phyloP scores from a whole-genome alignment of 2,888 invertebrate species.

The Hypomecis atomaria region DNA sequence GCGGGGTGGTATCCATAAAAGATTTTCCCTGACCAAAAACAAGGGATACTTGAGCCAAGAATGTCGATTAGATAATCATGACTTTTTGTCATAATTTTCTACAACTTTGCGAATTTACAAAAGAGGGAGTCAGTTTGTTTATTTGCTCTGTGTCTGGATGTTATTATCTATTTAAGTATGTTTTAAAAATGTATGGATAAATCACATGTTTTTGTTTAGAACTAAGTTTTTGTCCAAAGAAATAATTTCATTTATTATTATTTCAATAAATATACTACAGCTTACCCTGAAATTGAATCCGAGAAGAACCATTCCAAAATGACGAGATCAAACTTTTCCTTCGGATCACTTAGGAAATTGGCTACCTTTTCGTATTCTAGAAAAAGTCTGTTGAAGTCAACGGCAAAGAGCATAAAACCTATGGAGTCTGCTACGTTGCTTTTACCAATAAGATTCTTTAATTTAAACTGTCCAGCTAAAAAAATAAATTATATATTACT shows the following conservation, averaged over 20 bases:
- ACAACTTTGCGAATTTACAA: too few relatives aligned
- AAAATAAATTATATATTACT: conserved; percentile 34
- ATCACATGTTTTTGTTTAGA: too few relatives aligned
- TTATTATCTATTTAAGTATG: too few relatives aligned
- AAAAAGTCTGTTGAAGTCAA: conserved; percentile 49
- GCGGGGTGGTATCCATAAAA: too few relatives aligned
- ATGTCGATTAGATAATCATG: too few relatives aligned
- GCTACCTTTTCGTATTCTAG: conserved; percentile 50
- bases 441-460: conserved; percentile 59
- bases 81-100: too few relatives aligned
- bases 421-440: conserved; percentile 50
- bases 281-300: conserved; percentile 51
- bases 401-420: conserved; percentile 49
- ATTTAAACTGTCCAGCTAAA: conserved; percentile 56
- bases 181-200: too few relatives aligned
- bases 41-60: too few relatives aligned
- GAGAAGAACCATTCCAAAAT: conserved; percentile 67
- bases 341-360: conserved; percentile 56
- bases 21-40: too few relatives aligned
- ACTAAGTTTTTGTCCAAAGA: background rate
- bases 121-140: too few relatives aligned
- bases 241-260: background rate
- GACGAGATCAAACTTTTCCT: conserved; percentile 62
- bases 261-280: background rate
- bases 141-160: too few relatives aligned